Evolutionary conservation across 1,140 invertebrate species (phyloP).

Genomic region (Lepidurus apus): DNA sequence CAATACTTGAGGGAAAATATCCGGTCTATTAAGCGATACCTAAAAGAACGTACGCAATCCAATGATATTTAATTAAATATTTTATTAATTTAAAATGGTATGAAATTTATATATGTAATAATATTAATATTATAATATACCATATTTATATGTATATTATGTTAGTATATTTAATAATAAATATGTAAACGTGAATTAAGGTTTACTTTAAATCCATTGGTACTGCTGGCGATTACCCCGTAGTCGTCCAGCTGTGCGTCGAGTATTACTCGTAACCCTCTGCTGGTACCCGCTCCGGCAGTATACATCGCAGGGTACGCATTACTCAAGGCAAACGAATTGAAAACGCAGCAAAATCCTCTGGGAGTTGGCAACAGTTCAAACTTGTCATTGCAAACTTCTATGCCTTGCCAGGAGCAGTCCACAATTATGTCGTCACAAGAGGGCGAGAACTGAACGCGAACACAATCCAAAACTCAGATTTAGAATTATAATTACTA

Average conservation of each 20-base stretch:
- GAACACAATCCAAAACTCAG: neutral
- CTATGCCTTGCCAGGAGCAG: conserved; percentile 25
- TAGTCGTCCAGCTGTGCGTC: conserved; percentile 23
- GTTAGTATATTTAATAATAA: too few species aligned
- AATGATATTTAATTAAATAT: too few species aligned
- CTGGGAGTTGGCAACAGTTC: conserved; percentile 14
- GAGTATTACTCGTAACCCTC: conserved; percentile 3
- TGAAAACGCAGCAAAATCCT: conserved; percentile 27
- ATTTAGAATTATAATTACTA: neutral
- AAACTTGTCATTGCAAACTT: neutral
- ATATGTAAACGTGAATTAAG: too few species aligned
- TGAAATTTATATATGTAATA: too few species aligned
- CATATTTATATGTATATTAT: too few species aligned
- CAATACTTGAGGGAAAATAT: neutral
- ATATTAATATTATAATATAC: too few species aligned
- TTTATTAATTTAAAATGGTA: too few species aligned
- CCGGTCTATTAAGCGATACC: neutral
- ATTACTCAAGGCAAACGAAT: conserved; percentile 14
- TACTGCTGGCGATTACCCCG: neutral
- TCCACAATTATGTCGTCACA: conserved; percentile 25
- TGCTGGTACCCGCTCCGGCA: neutral
- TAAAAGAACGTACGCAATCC: neutral
- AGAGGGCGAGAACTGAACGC: conserved; percentile 23
- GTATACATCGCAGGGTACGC: neutral
- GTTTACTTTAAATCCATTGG: conserved; percentile 27